phyloP scores from a whole-genome alignment of 2,797 vertebrate genomes.

The Diceros bicornis region DNA sequence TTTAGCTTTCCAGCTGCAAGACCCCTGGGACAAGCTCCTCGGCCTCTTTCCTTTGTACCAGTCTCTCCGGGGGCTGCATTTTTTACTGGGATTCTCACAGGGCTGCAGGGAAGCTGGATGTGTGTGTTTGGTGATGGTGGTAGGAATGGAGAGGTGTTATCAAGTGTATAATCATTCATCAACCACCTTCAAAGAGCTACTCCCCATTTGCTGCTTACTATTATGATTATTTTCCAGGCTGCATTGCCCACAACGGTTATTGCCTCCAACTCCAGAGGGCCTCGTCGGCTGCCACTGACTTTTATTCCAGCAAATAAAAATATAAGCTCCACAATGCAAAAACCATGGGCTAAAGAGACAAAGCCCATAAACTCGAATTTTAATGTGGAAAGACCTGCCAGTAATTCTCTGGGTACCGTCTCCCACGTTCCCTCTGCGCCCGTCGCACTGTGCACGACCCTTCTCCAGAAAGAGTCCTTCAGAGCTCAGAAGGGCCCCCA shows the following conservation, averaged over 20 bases:
- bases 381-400: neutral
- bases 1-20: neutral
- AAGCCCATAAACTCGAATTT: conserved; percentile 19
- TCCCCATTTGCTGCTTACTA: conserved; percentile 16
- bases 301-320: conserved; percentile 73
- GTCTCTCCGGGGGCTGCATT: neutral
- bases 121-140: neutral
- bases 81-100: neutral
- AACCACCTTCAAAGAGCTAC: conserved; percentile 30
- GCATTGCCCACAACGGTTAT: neutral
- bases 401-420: neutral
- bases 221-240: conserved; percentile 35
- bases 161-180: neutral
- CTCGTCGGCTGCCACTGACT: conserved; percentile 58
- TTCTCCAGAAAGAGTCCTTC: neutral
- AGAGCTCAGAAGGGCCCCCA: neutral
- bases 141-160: neutral
- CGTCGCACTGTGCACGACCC: fast-evolving
- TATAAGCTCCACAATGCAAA: conserved; percentile 48
- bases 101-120: neutral
- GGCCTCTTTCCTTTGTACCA: neutral
- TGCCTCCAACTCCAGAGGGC: conserved; percentile 61
- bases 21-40: neutral
- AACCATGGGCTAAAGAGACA: conserved; percentile 34
- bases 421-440: neutral